Base-by-base conservation (phyloP, 2,113 vertebrate genomes). In the Morone chrysops region DNA sequence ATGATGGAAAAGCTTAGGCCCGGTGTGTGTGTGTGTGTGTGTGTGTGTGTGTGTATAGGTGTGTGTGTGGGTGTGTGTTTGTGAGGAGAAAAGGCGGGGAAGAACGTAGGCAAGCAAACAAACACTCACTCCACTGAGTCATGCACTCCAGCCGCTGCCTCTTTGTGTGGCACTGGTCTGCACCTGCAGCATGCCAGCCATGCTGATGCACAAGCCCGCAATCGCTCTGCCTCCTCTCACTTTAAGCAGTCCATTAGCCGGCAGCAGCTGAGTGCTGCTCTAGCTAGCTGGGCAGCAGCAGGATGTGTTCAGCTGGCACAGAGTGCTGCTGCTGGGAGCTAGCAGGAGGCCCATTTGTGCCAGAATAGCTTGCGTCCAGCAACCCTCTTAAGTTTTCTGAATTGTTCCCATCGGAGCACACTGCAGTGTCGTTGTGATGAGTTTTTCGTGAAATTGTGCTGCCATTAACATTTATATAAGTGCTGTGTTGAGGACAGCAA, bases 201-300 rank as follows among this genome's bases (percentile, higher is more conserved):
- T 22, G 51, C 61, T 81, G 77, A 72, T 74, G 45, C 70, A 66
- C 59, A 41, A 38, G 69, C 70, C 84, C 76, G 54, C 81, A 84
- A 56, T 45, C 0, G 0, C 81, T 75, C 71, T 36, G 6, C 59
- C 59, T 36, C 68, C 59, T 65, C 72, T 18, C 63, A 70, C 81
- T 85, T 70, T 76, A 75, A 81, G 74, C 73, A 78, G 73, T 80
- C 78, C 84, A 88, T 93, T 88, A 88, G 81, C 78, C 87, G 70
- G 47, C 74, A 81, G 81, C 40, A 13, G 82, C 69, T 75, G 76
- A 84, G 54, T 70, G 84, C 81, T 48, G 68, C 80, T 82, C 14
- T 8, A 47, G 83, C 80, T 87, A 81, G 66, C 78, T 25, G 67
- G 50, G 82, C 77, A 73, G 76, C 70, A 66, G 85, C 89, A 90